These are phyloP conservation scores for human (Homo sapiens) DNA, from an alignment of 2,113 vertebrate species.

Conservation along the genomic window GRCh38 chr14:53077001-53077500, in stretches of 20 bases:
- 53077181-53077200: neutral
- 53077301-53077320: neutral
- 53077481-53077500: constrained; percentile 33
- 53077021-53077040: neutral
- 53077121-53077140: neutral
- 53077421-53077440: neutral
- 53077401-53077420: neutral
- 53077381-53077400: neutral
- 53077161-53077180: neutral
- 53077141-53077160: neutral
- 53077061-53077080: neutral
- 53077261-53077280: neutral
- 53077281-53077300: neutral
- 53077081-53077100: neutral
- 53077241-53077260: neutral
- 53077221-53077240: neutral
- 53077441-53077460: neutral
- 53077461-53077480: constrained; percentile 3
- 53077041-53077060: neutral
- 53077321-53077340: neutral
- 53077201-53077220: neutral
- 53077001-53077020: neutral
- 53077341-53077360: neutral
- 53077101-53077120: neutral
- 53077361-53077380: neutral